Base-by-base conservation (phyloP, 2,888 invertebrate species). In the Volucella inanis region DNA sequence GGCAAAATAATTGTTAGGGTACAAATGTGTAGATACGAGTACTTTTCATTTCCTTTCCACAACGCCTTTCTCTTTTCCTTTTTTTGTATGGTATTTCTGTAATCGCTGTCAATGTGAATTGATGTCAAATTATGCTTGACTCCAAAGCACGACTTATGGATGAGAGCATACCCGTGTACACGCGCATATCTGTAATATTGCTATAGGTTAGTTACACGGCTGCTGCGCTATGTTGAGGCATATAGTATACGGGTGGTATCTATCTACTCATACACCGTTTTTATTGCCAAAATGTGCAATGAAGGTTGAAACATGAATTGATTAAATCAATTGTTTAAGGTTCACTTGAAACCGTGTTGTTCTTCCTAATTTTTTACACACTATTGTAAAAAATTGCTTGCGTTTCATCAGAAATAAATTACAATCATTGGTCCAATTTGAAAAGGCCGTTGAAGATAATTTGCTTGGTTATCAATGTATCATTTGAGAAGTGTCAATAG, bases 171-270 rank as follows among this genome's bases (percentile, higher is more conserved):
- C n/a, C 15, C n/a, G n/a, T 38, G 31, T 10, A 57, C 8, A 14
- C 38, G 49, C 18, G 10, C 3, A 31, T 70, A 54, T 31, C 31
- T 6, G 6, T 6, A 6, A 50, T 49, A 31, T 78, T 71, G 78
- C 55, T 71, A 71, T 55, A 78, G 78, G 78, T 78, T 64, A 78
- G 78, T 78, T 78, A 55, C 68, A 59, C 67, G 43, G 11, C 14
- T 38, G 49, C 14, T 45, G 15, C 43, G 14, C 59, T 14, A 2
- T 45, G 45, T 47, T 6, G 31, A 6, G 31, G 22, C 22, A 22
- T 22, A 22, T 3, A 1, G 3, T 3, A 22, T 22, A 22, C 22
- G 22, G 3, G 22, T 22, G 3, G 54, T 55, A 55, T 31, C 38
- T n/a, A 9, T 55, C 55, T n/a, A 38, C 12, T 39, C 31, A 12